These are phyloP conservation scores for Habrosyne pyritoides DNA, from an alignment of 2,888 invertebrate species.

Conservation along the genomic window DNA sequence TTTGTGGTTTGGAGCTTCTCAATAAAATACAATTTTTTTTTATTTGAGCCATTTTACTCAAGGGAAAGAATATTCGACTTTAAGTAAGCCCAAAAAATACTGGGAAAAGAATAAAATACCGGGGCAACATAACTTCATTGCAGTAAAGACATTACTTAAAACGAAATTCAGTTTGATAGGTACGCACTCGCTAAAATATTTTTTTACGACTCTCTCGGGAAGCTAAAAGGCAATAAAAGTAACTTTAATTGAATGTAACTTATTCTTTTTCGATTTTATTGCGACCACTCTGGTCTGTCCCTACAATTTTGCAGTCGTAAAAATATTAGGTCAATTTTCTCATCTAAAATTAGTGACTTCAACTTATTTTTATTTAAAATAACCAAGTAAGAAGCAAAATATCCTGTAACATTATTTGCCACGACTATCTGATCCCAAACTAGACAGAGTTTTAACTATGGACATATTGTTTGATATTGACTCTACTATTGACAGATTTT, in stretches of 20 bases:
- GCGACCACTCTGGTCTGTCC: constrained; percentile 26
- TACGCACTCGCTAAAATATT: constrained; percentile 29
- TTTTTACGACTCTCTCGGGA: constrained; percentile 41
- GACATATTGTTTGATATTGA: too few relatives aligned
- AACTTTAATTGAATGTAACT: constrained; percentile 63
- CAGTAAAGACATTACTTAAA: not conserved
- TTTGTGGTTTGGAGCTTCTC: too few relatives aligned
- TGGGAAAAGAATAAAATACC: not conserved
- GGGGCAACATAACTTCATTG: not conserved
- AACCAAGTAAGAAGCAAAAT: too few relatives aligned
- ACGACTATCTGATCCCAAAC: too few relatives aligned
- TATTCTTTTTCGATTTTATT: constrained; percentile 34
- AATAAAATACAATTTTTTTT: too few relatives aligned
- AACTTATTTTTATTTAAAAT: not conserved
- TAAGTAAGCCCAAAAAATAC: not conserved
- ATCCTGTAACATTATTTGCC: too few relatives aligned
- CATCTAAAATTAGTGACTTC: not conserved
- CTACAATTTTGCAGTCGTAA: constrained; percentile 29
- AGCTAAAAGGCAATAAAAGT: constrained; percentile 53
- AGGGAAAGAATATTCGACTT: too few relatives aligned
- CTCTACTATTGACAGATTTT: not conserved
- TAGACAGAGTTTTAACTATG: too few relatives aligned
- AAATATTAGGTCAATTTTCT: not conserved
- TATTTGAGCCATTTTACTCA: too few relatives aligned
- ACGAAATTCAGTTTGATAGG: constrained; percentile 10